These are phyloP conservation scores for Cantharis rufa DNA, from an alignment of 2,888 invertebrate genomes.

Conservation along the genomic window DNA sequence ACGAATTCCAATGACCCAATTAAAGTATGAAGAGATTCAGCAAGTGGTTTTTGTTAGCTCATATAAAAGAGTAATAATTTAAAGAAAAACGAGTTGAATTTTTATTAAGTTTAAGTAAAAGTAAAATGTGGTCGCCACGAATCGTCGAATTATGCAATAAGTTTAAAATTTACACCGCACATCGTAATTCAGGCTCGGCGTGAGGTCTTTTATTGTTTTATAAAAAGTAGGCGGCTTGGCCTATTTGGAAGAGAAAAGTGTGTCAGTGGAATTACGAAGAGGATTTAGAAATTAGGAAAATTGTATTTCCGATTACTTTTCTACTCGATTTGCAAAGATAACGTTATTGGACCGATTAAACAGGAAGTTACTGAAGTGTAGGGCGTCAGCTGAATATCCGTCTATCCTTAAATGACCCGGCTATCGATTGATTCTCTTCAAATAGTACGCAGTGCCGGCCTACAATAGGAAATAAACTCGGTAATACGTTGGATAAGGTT, in stretches of 20 bases:
- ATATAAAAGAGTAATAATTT: conserved; percentile 7
- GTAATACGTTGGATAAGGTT: conserved; percentile 25
- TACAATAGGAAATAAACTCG: conserved; percentile 29
- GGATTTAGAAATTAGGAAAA: conserved; percentile 7
- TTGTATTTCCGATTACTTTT: conserved; percentile 20
- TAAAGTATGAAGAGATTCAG: conserved; percentile 14
- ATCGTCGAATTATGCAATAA: background rate
- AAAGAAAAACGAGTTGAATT: background rate
- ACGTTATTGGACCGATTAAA: conserved; percentile 30
- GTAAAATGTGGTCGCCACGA: background rate
- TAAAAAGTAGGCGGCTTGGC: background rate
- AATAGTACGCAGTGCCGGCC: conserved; percentile 12
- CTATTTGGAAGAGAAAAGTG: background rate
- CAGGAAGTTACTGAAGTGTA: conserved; percentile 42
- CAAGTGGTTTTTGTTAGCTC: conserved; percentile 11
- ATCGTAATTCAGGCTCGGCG: background rate
- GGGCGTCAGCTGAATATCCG: conserved; percentile 42
- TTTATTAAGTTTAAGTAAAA: background rate
- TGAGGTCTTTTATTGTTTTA: background rate
- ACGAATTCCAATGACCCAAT: conserved; percentile 11
- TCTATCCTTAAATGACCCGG: conserved; percentile 40
- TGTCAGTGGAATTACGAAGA: background rate
- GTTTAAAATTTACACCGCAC: background rate
- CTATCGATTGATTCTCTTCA: conserved; percentile 41
- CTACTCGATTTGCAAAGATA: conserved; percentile 12